Percentiles rank a stretch among this genome's conserved stretches.
These are phyloP conservation scores for Eupsilia transversa DNA, from an alignment of 2,888 invertebrate genomes.

Conservation along the genomic window DNA sequence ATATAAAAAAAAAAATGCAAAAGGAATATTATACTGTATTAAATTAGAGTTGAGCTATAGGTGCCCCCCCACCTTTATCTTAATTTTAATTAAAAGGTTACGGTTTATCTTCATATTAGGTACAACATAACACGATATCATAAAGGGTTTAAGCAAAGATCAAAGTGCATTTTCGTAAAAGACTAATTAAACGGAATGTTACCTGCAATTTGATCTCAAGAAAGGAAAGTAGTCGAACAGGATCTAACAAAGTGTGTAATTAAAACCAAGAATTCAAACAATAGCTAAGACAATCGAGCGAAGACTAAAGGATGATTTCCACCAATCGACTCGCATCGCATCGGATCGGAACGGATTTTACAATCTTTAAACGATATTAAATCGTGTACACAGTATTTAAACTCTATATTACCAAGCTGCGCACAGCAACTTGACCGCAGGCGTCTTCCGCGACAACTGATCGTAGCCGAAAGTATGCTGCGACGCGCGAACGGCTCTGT, in stretches of 20 bases:
- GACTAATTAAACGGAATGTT: constrained; percentile 56
- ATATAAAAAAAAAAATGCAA: not conserved
- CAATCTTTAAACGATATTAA: too few relatives aligned
- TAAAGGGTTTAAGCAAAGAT: constrained; percentile 49
- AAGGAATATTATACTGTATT: not conserved
- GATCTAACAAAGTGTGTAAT: constrained; percentile 71
- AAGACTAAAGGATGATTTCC: too few relatives aligned
- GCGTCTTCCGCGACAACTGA: too few relatives aligned
- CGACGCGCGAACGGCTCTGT: too few relatives aligned
- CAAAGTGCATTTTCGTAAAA: constrained; percentile 57
- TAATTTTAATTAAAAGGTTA: constrained; percentile 20
- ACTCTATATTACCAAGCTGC: too few relatives aligned
- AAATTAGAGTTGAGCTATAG: too few relatives aligned
- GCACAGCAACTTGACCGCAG: too few relatives aligned
- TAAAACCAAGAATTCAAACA: constrained; percentile 73
- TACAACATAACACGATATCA: constrained; percentile 9
- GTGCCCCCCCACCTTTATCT: too few relatives aligned
- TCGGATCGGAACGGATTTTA: too few relatives aligned
- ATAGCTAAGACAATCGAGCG: constrained; percentile 71
- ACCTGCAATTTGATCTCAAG: constrained; percentile 54
- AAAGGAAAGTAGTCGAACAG: constrained; percentile 56
- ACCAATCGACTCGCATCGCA: too few relatives aligned
- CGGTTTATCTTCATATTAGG: not conserved
- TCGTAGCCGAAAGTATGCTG: too few relatives aligned
- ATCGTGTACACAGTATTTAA: too few relatives aligned